Base-by-base conservation (phyloP, 2,797 vertebrate genomes). In the Poeciliopsis turneri region DNA sequence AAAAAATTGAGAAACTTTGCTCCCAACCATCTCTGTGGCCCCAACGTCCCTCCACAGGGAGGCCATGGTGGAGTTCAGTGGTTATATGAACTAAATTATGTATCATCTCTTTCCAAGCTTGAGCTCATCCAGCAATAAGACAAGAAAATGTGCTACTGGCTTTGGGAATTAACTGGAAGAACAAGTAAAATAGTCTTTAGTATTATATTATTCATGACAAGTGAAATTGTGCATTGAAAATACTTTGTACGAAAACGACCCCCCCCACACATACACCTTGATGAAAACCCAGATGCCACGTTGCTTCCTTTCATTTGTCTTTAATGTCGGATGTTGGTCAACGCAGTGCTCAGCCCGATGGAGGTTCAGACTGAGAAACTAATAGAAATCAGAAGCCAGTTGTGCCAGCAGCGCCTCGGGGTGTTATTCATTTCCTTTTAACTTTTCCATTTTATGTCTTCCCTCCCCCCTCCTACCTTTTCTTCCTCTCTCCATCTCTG, bases 341-440 rank as follows among this genome's bases (percentile, higher is more conserved):
- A 0, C 28, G 69, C 61, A 81, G 39, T 1, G n/a, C 43, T 69
- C 11, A 45, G 64, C 78, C 41, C 81, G 33, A 82, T 11, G 11
- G 81, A 72, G 79, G 25, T 79, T 81, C 53, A 41, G 80, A 85
- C 82, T 78, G 90, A 88, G 84, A 87, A 89, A 89, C 87, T 90
- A 89, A 90, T 82, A 86, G 88, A 90, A 93, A 92, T 87, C 90
- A 88, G 83, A 82, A 51, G 81, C 76, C 81, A 74, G 87, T 89
- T 83, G 86, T 86, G 86, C 74, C 76, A 72, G 80, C 80, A 82
- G 82, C 47, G 88, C 90, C 90, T 92, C 74, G 2, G 89, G 88
- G 80, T 83, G 80, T 89, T 89, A 82, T 87, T 92, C 82, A 90
- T 90, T 92, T 92, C 88, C 88, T 83, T 88, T 88, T 78, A 86